These are phyloP conservation scores for Stigmatopora argus DNA, from an alignment of 2,113 vertebrate species.

Conservation along the genomic window DNA sequence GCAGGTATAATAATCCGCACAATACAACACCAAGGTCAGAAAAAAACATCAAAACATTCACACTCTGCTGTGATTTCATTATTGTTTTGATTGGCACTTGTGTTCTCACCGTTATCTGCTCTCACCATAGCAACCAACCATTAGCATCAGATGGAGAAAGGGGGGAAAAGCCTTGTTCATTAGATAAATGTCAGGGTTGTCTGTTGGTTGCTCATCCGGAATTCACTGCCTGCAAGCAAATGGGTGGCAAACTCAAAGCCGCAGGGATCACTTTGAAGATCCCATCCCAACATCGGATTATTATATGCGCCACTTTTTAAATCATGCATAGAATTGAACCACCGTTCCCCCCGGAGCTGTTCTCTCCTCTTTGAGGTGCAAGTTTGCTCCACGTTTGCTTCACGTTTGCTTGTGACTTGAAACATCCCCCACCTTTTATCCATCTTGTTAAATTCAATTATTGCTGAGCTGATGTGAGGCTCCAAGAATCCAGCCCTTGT, in stretches of 20 bases:
- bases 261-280: slow-evolving; percentile 57
- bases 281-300: slow-evolving; percentile 45
- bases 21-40: not conserved
- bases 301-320: slow-evolving; percentile 14
- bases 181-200: slow-evolving; percentile 57
- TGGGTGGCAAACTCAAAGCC: slow-evolving; percentile 49
- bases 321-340: slow-evolving; percentile 30
- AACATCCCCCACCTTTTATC: not conserved
- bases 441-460: slow-evolving; percentile 29
- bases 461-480: slow-evolving; percentile 23
- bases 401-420: slow-evolving; percentile 27
- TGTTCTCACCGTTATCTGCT: slow-evolving; percentile 24
- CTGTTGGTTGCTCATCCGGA: slow-evolving; percentile 38
- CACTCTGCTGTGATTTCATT: slow-evolving; percentile 28
- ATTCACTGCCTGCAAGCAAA: slow-evolving; percentile 42
- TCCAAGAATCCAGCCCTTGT: slow-evolving; percentile 37
- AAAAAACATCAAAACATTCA: slow-evolving; percentile 13
- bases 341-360: slow-evolving; percentile 3
- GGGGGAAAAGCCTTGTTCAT: slow-evolving; percentile 28
- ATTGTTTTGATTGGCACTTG: slow-evolving; percentile 32
- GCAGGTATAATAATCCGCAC: too few relatives aligned
- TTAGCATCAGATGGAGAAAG: slow-evolving; percentile 17
- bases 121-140: slow-evolving; percentile 60
- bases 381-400: slow-evolving; percentile 20
- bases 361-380: slow-evolving; percentile 17